phyloP scores from a whole-genome alignment of 2,888 invertebrate genomes.

The Nemotelus nigrinus region DNA sequence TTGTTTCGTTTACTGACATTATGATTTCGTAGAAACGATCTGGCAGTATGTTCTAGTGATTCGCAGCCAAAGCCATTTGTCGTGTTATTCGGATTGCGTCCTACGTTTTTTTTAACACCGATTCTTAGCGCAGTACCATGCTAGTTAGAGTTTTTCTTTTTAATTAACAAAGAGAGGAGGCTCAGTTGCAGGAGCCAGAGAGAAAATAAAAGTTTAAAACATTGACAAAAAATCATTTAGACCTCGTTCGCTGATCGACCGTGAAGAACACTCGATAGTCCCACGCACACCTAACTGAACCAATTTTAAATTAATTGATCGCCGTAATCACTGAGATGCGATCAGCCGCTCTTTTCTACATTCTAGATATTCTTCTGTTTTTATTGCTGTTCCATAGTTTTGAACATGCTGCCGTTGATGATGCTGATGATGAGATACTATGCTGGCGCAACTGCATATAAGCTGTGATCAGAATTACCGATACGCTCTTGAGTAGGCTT shows the following conservation, averaged over 20 bases:
- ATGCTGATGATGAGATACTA: conserved; percentile 34
- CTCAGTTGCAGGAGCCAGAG: not conserved
- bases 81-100: conserved; percentile 38
- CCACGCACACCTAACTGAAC: conserved; percentile 44
- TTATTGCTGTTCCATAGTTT: not conserved
- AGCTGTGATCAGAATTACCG: conserved; percentile 10
- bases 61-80: conserved; percentile 25
- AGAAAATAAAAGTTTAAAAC: not conserved
- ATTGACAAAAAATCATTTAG: not conserved
- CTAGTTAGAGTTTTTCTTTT: conserved; percentile 7
- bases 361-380: conserved; percentile 16
- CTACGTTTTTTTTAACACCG: conserved; percentile 1
- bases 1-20: conserved; percentile 23
- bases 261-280: conserved; percentile 19
- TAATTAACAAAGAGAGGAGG: conserved; percentile 33
- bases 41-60: not conserved
- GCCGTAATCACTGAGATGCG: conserved; percentile 43
- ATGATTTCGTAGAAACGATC: conserved; percentile 32
- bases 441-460: conserved; percentile 28
- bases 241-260: not conserved
- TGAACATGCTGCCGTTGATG: conserved; percentile 31
- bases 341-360: conserved; percentile 38
- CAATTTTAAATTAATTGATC: conserved; percentile 44
- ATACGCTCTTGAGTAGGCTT: conserved; percentile 14
- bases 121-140: too few relatives aligned